These are phyloP conservation scores for Noctua janthina DNA, from an alignment of 2,888 invertebrate species.

Conservation along the genomic window DNA sequence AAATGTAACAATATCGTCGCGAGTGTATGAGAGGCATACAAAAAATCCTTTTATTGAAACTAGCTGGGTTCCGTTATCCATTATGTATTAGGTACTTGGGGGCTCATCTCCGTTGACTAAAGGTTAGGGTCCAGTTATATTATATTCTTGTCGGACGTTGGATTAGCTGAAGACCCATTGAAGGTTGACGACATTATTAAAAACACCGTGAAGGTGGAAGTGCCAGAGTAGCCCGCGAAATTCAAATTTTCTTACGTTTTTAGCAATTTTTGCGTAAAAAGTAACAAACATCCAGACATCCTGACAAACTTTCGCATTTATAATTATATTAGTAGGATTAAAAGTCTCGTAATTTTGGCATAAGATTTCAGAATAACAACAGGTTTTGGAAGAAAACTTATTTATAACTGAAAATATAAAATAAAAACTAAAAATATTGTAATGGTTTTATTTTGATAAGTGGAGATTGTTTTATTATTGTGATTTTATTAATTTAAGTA, in stretches of 20 bases:
- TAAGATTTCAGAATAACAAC: background rate
- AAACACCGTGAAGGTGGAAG: background rate
- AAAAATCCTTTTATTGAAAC: constrained; percentile 90
- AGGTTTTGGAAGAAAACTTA: background rate
- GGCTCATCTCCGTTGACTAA: constrained; percentile 72
- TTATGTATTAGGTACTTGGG: constrained; percentile 85
- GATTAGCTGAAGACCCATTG: no score
- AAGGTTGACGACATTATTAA: background rate
- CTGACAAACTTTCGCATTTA: no score
- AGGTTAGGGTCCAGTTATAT: constrained; percentile 45
- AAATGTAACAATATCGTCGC: constrained; percentile 83
- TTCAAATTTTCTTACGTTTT: no score
- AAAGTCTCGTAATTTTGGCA: background rate
- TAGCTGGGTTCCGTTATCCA: constrained; percentile 85
- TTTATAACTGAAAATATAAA: background rate
- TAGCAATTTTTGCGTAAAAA: no score
- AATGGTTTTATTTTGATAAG: no score
- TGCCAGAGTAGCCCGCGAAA: no score
- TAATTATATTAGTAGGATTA: no score
- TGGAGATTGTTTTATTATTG: no score
- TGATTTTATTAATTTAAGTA: no score
- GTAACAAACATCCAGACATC: no score
- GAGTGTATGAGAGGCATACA: constrained; percentile 79
- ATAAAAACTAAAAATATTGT: no score
- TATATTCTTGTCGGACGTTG: background rate